phyloP scores from a whole-genome alignment of 2,888 invertebrate species.

The Volucella inanis region DNA sequence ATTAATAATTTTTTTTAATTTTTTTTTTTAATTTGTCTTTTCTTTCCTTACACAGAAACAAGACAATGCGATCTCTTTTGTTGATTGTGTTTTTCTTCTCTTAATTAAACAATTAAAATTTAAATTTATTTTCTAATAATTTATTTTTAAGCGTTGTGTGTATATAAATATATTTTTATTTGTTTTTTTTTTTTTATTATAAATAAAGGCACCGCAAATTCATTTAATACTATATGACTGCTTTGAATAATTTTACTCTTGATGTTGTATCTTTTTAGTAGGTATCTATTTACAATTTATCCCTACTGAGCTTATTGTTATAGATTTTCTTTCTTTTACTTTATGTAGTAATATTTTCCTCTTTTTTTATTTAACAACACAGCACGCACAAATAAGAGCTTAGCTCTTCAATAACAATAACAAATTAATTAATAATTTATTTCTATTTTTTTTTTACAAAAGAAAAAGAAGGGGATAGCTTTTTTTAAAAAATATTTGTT shows the following conservation, averaged over 20 bases:
- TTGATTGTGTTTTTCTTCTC: slow-evolving; percentile 19
- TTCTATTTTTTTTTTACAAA: not conserved
- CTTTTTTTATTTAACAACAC: slow-evolving; percentile 58
- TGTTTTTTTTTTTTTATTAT: slow-evolving; percentile 78
- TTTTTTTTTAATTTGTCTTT: slow-evolving; percentile 33
- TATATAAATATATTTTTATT: slow-evolving; percentile 71
- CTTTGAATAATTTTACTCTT: slow-evolving; percentile 25
- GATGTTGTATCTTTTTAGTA: slow-evolving; percentile 16
- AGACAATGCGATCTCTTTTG: slow-evolving; percentile 40
- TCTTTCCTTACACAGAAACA: not conserved
- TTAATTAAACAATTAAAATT: slow-evolving; percentile 54
- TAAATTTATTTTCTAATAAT: slow-evolving; percentile 24
- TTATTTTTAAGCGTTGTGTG: slow-evolving; percentile 64
- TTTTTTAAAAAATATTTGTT: slow-evolving; percentile 10
- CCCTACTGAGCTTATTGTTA: too few species aligned
- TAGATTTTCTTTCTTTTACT: slow-evolving; percentile 18
- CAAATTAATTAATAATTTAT: slow-evolving; percentile 51
- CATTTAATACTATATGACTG: slow-evolving; percentile 78
- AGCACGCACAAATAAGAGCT: slow-evolving; percentile 66
- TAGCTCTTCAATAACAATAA: slow-evolving; percentile 66
- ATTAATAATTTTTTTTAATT: slow-evolving; percentile 34
- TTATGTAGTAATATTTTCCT: slow-evolving; percentile 47
- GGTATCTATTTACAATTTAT: not conserved
- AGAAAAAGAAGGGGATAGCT: not conserved
- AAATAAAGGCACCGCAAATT: slow-evolving; percentile 82